Percentiles rank a stretch among this genome's conserved stretches.
phyloP scores from a whole-genome alignment of 2,888 invertebrate species.

The Acanthococcus lagerstroemiae region DNA sequence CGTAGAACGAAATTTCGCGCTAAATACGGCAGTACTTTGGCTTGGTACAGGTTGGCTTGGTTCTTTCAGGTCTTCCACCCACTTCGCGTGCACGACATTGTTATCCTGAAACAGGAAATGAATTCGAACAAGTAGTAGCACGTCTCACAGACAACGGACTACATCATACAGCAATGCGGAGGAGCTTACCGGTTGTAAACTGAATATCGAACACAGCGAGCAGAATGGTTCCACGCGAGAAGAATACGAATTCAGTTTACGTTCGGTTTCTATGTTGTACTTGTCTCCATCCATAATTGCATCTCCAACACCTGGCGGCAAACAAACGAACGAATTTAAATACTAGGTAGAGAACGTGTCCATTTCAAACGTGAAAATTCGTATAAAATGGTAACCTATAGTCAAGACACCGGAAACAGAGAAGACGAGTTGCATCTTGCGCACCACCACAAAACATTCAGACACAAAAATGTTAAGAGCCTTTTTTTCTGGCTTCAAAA shows the following conservation, averaged over 20 bases:
- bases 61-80: not conserved
- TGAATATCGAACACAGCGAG: slow-evolving; percentile 49
- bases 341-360: too few species aligned
- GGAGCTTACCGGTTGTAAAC: slow-evolving; percentile 34
- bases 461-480: too few species aligned
- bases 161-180: not conserved
- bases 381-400: too few species aligned
- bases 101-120: slow-evolving; percentile 1
- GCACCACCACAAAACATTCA: too few species aligned
- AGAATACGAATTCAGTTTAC: slow-evolving; percentile 46
- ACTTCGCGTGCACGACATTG: slow-evolving; percentile 1
- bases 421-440: too few species aligned
- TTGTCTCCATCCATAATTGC: not conserved
- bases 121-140: not conserved
- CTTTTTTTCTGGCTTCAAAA: too few species aligned
- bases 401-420: too few species aligned
- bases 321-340: too few species aligned
- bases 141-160: not conserved
- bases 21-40: slow-evolving; percentile 6
- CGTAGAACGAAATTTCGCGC: not conserved
- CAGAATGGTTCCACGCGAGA: slow-evolving; percentile 49
- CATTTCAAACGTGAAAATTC: too few species aligned
- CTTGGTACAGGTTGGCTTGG: too few species aligned
- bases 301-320: not conserved
- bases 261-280: slow-evolving; percentile 42